Evolutionary conservation across 1,140 invertebrate species (phyloP), one percentile per base, ranked within the genome.

Genomic region (Triops cancriformis): DNA sequence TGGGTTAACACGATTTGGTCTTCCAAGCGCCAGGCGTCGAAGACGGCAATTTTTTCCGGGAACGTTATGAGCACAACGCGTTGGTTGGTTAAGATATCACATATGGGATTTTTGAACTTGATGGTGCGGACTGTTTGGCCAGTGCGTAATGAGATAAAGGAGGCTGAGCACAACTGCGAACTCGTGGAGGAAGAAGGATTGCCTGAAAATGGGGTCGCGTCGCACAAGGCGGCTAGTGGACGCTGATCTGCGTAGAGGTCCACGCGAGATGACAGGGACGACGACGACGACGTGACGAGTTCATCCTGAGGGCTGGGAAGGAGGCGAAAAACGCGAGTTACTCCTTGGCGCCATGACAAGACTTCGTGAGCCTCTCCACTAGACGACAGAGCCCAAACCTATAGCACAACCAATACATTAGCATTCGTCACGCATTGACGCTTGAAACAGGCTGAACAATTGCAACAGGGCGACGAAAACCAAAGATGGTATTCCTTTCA

Each of bases 331-430:
- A 92, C 89, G 76, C 91, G 90, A 64, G 97, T 92, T 78, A 91
- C 88, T 73, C 94, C 94, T 84, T 97, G 94, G 31, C 93, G 87
- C 90, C 94, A 94, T 7, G 95, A 96, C 73, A 98, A 84, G 10
- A 97, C 91, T 86, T 97, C 95, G 74, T 93, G 91, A 0, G 95
- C 95, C 83, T 98, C 95, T 12, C 95, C 95, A 81, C 90, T 93
- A 11, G 92, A 81, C 26, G 90, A 89, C 76, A 94, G 88, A 43
- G 90, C 84, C 92, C 92, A 94, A 77, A 93, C 89, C 89, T 91
- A 79, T 73, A 83, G 26, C 7, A 76, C 73, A 74, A 37, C 31
- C 2, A n/a, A 78, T 42, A 73, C 5, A 76, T 76, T 37, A 37
- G 31, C 2, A 37, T 37, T 37, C 31, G 31, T 37, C 31, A 37